A percentile compares a stretch with the other conserved stretches of the same genome.
Evolutionary conservation across 2,113 vertebrate species (phyloP).

Genomic region (Pelobates fuscus): DNA sequence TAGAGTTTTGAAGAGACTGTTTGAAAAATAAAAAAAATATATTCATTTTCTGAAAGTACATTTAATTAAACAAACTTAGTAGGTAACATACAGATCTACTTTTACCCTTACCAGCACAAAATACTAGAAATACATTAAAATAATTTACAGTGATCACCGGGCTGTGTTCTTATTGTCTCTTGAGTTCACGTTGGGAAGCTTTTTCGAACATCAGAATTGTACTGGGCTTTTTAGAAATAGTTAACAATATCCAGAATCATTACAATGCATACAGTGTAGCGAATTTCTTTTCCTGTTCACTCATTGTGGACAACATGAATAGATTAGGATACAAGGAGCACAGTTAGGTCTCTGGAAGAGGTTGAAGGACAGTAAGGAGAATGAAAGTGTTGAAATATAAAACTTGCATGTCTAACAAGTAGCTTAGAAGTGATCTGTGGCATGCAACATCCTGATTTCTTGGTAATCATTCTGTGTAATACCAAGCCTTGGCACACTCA

Average conservation of each 20-base stretch:
- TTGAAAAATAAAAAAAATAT: no score
- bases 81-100: no score
- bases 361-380: slow-evolving; percentile 15
- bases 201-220: neutral
- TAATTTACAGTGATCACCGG: no score
- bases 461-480: slow-evolving; percentile 10
- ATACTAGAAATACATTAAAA: no score
- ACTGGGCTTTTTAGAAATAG: neutral
- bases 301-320: neutral
- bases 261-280: slow-evolving; percentile 5
- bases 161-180: neutral
- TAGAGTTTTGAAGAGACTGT: no score
- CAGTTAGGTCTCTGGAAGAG: neutral
- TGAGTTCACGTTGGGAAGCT: neutral
- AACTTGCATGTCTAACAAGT: slow-evolving; percentile 7
- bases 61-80: no score
- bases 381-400: slow-evolving; percentile 27
- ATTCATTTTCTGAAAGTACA: no score
- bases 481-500: slow-evolving; percentile 14
- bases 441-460: neutral
- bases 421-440: neutral
- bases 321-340: slow-evolving; percentile 2
- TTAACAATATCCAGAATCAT: slow-evolving; percentile 1
- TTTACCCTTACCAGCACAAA: no score
- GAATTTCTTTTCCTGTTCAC: neutral